Conservation (phyloP, 2,888 invertebrate species). For the Cerastis rubricosa region DNA sequence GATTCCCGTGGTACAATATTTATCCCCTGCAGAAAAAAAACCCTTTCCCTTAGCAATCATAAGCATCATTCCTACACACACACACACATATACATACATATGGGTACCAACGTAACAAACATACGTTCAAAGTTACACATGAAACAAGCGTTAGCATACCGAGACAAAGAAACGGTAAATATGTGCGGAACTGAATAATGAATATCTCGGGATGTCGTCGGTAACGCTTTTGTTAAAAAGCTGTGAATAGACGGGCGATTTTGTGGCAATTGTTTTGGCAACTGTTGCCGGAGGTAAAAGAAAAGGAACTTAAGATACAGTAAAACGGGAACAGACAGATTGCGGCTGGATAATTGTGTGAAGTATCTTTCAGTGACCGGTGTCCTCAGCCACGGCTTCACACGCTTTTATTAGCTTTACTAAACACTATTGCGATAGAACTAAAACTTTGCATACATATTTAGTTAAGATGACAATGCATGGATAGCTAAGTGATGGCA, state of each 20-base stretch:
- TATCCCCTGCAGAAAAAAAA: not conserved
- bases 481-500: not conserved
- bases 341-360: not conserved
- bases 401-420: not conserved
- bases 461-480: not conserved
- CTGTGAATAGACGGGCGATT: slow-evolving; percentile 29
- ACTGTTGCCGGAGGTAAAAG: not conserved
- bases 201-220: slow-evolving; percentile 76
- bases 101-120: slow-evolving; percentile 11
- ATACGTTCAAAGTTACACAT: slow-evolving; percentile 51
- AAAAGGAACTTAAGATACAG: not conserved
- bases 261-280: not conserved
- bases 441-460: not conserved
- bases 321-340: not conserved
- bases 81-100: not conserved
- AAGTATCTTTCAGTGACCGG: not conserved
- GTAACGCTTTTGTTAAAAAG: slow-evolving; percentile 59
- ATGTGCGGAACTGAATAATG: slow-evolving; percentile 77
- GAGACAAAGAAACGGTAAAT: slow-evolving; percentile 78
- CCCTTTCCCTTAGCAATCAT: slow-evolving; percentile 7
- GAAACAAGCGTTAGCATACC: slow-evolving; percentile 57
- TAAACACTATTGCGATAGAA: not conserved
- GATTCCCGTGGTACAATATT: not conserved
- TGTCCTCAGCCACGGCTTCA: not conserved
- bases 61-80: slow-evolving; percentile 16